Evolutionary conservation across 2,797 vertebrate genomes (phyloP).

Genomic region (Spea hammondii): DNA sequence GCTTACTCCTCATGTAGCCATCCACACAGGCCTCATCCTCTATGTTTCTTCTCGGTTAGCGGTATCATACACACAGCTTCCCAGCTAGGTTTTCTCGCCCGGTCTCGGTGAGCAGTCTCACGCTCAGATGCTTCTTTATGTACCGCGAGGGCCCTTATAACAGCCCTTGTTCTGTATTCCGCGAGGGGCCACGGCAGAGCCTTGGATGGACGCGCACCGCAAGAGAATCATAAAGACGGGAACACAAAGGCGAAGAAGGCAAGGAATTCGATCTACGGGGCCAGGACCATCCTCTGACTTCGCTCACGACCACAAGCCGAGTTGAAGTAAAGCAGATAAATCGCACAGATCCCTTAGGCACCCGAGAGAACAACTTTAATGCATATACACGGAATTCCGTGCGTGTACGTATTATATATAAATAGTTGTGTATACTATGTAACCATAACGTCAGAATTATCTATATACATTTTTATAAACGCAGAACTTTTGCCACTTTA

Average conservation of each 20-base stretch:
- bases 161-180: slow-evolving; percentile 35
- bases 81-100: slow-evolving; percentile 24
- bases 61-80: neutral
- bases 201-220: slow-evolving; percentile 43
- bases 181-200: slow-evolving; percentile 42
- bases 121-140: slow-evolving; percentile 1
- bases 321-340: too few species aligned
- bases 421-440: too few species aligned
- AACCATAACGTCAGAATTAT: too few species aligned
- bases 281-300: neutral
- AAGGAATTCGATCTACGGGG: slow-evolving; percentile 22
- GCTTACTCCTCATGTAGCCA: neutral
- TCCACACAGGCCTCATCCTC: neutral
- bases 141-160: neutral
- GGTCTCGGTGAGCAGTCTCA: slow-evolving; percentile 13
- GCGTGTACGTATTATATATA: too few species aligned
- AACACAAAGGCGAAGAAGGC: slow-evolving; percentile 11
- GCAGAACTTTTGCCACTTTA: too few species aligned
- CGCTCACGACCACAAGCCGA: too few species aligned
- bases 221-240: slow-evolving; percentile 33
- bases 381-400: too few species aligned
- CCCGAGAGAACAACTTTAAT: too few species aligned
- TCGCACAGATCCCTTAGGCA: too few species aligned
- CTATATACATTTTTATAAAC: too few species aligned
- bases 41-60: neutral